A percentile compares a stretch with the other conserved stretches of the same genome.
phyloP scores from a whole-genome alignment of 2,888 invertebrate species.

The Halictus ligatus region DNA sequence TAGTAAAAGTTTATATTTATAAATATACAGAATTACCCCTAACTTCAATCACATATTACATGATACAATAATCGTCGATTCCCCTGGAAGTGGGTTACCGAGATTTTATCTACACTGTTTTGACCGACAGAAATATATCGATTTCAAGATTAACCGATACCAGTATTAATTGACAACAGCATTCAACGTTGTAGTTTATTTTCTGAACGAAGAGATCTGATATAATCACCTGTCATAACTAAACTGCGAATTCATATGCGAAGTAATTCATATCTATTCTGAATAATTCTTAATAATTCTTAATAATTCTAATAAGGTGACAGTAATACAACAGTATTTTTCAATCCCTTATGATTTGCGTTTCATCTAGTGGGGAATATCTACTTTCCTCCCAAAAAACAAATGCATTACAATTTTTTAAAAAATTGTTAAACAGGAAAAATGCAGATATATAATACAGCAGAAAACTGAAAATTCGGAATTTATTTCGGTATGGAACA shows the following conservation, averaged over 20 bases:
- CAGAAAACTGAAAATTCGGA: neutral
- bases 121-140: neutral
- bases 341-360: no score
- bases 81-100: neutral
- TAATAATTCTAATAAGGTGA: no score
- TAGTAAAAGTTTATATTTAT: neutral
- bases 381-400: neutral
- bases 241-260: neutral
- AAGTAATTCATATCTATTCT: neutral
- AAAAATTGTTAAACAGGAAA: neutral
- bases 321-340: no score
- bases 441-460: neutral
- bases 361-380: no score
- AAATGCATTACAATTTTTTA: neutral
- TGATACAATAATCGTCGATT: neutral
- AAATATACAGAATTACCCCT: neutral
- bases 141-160: neutral
- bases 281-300: neutral
- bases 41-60: neutral
- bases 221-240: neutral
- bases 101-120: neutral
- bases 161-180: neutral
- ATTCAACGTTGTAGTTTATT: neutral
- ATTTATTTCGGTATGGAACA: no score
- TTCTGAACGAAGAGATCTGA: neutral